phyloP scores from a whole-genome alignment of 2,113 vertebrate genomes.

The Triplophysa dalaica region DNA sequence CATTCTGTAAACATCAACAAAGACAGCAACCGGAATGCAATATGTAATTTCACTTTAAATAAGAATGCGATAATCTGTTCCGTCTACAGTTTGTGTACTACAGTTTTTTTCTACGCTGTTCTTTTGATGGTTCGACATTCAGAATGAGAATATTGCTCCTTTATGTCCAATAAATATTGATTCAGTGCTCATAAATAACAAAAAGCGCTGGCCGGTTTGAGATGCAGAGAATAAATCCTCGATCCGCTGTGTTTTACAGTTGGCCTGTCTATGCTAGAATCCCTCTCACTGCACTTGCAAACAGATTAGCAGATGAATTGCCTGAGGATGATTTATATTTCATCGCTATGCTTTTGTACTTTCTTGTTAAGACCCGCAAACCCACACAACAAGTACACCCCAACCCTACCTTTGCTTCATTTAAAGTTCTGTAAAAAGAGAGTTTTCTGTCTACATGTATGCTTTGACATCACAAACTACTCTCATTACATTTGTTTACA shows the following conservation, averaged over 20 bases:
- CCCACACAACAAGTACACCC: not conserved
- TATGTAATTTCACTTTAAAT: constrained; percentile 60
- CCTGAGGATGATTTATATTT: constrained; percentile 26
- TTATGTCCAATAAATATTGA: constrained; percentile 79
- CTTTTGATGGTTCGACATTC: constrained; percentile 71
- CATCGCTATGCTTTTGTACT: not conserved
- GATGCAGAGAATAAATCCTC: constrained; percentile 38
- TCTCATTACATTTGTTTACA: constrained; percentile 20
- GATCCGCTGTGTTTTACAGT: constrained; percentile 32
- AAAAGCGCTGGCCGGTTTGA: constrained; percentile 50
- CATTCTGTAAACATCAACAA: constrained; percentile 66
- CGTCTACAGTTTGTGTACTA: constrained; percentile 50
- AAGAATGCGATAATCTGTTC: constrained; percentile 56
- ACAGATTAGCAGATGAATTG: constrained; percentile 26
- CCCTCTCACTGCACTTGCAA: not conserved
- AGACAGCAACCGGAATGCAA: constrained; percentile 40
- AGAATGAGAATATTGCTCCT: constrained; percentile 73
- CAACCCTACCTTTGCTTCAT: not conserved
- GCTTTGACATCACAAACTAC: constrained; percentile 20
- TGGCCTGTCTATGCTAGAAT: constrained; percentile 23
- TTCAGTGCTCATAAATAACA: constrained; percentile 69
- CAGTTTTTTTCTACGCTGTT: constrained; percentile 37
- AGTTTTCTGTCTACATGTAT: not conserved
- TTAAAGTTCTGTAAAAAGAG: not conserved
- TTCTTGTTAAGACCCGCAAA: not conserved